Conservation (phyloP, 2,113 vertebrate species). For the Cyanoramphus novaezelandiae region DNA sequence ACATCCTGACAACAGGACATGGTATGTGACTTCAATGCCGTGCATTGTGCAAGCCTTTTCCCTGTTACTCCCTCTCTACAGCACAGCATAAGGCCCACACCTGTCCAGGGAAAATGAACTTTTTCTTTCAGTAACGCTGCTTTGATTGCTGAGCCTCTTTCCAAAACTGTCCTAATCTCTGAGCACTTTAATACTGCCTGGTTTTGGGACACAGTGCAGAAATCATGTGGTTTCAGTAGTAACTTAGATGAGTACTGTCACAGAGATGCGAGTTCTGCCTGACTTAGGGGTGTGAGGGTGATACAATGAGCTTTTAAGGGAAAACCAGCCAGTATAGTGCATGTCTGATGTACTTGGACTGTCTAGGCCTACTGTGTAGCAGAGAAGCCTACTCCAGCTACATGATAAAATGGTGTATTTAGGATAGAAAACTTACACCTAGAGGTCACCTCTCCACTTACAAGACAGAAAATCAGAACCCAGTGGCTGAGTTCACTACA, state of each 20-base stretch:
- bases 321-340: not conserved
- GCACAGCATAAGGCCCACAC: not conserved
- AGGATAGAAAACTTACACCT: not conserved
- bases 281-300: not conserved
- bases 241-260: not conserved
- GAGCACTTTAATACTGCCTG: not conserved
- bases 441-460: not conserved
- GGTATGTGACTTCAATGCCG: not conserved
- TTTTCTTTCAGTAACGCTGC: not conserved
- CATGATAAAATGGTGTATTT: not conserved
- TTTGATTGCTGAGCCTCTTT: not conserved
- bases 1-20: not conserved
- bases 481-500: not conserved
- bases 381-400: not conserved
- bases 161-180: not conserved
- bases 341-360: not conserved
- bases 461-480: not conserved
- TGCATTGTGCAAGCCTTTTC: rapidly evolving
- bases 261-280: not conserved
- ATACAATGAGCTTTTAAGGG: not conserved
- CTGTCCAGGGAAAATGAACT: not conserved
- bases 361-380: too few relatives aligned
- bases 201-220: not conserved
- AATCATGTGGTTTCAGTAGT: not conserved
- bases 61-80: not conserved